Evolutionary conservation across 1,140 invertebrate genomes (phyloP), one percentile per base, ranked within the genome.

Genomic region (Drosophila pruinosa): DNA sequence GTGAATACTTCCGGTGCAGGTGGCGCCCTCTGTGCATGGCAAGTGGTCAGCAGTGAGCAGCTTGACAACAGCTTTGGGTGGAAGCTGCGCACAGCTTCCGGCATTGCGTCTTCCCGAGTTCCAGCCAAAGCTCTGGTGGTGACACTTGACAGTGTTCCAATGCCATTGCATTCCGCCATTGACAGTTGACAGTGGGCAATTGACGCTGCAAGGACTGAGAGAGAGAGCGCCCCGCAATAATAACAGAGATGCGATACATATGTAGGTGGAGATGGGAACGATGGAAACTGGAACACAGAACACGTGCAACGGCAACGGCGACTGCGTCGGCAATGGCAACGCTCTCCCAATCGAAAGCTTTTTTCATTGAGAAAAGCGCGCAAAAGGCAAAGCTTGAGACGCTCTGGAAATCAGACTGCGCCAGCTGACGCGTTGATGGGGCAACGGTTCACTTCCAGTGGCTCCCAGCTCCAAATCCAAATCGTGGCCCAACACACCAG

Each of bases 331-430:
- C 68, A 48, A 19, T 71, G 61, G 43, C 61, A 71, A 71, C 68
- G 68, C 68, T 64, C 68, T 63, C 68, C 17, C 64, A 1, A 12
- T 1, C 7, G 43, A 48, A 62, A 81, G 78, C 78, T 82, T 78
- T 80, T 73, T 82, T 82, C 78, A 82, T 82, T 82, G 70, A 82
- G 52, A 82, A 64, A 63, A 59, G 15, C 36, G 39, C 24, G n/a
- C 63, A 21, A n/a, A 50, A 8, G 15, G 24, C 21, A 54, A 61
- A 63, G 59, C 48, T 69, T 28, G 31, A 14, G 19, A 45, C n/a
- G n/a, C n/a, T n/a, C 38, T 81, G 78, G 68, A 68, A 81, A 53
- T 1, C 12, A 47, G 15, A 15, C 36, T 65, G 54, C 45, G 38
- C 63, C 72, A 80, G 78, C 78, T 80, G 78, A 75, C 53, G 4